phyloP scores from a whole-genome alignment of 2,797 vertebrate species.

The Momotus momota region DNA sequence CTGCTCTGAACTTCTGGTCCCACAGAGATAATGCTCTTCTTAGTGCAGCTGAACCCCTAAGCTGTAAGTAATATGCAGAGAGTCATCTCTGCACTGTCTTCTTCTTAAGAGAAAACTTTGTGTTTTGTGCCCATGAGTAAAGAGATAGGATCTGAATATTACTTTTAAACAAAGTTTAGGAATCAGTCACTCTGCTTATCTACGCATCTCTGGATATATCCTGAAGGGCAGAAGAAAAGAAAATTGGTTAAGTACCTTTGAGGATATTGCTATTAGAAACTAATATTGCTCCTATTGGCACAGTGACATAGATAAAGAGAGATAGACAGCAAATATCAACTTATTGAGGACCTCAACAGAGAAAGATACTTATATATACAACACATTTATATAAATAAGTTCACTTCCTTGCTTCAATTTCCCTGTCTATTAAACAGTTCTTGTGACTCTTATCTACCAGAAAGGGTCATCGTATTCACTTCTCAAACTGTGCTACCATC shows the following conservation, averaged over 20 bases:
- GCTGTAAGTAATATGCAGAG: background rate
- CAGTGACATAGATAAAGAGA: background rate
- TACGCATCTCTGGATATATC: background rate
- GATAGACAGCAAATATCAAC: background rate
- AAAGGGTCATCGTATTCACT: background rate
- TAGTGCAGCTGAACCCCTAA: background rate
- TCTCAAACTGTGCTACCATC: background rate
- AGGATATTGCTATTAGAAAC: background rate
- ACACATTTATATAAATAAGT: background rate
- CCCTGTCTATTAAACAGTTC: background rate
- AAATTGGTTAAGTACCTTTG: background rate
- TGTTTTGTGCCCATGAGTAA: background rate
- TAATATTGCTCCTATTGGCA: background rate
- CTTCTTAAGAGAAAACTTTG: background rate
- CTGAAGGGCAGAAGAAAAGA: background rate
- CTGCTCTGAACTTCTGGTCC: slow-evolving; percentile 7
- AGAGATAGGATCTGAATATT: background rate
- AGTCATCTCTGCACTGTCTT: background rate
- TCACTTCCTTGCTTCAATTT: background rate
- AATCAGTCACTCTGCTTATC: background rate
- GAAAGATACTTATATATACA: background rate
- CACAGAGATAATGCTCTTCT: background rate
- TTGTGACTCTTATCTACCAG: background rate
- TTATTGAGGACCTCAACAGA: background rate
- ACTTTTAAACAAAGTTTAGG: background rate